Conservation (phyloP, 1,140 invertebrate species). For the Conopomorpha cramerella region DNA sequence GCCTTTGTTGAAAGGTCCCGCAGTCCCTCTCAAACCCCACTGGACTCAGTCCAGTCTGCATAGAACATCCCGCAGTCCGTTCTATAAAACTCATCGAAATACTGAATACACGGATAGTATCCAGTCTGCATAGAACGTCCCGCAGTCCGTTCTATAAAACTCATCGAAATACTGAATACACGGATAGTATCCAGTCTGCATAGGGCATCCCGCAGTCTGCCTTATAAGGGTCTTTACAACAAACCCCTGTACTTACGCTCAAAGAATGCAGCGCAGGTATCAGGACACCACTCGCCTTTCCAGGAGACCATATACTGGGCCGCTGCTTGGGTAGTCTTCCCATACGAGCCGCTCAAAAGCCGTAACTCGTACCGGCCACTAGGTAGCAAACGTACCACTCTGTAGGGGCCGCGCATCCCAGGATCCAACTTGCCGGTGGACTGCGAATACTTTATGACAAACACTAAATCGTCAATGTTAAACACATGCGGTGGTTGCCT, state of each 20-base stretch:
- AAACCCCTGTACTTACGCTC: not conserved
- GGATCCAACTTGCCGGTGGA: not conserved
- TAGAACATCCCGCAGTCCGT: too few species aligned
- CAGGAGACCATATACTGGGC: not conserved
- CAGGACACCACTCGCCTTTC: not conserved
- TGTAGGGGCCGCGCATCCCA: conserved; percentile 1
- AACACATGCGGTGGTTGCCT: not conserved
- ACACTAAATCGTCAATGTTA: not conserved
- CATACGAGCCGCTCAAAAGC: not conserved
- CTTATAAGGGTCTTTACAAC: too few species aligned
- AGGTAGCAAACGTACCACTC: not conserved
- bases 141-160: too few species aligned
- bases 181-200: too few species aligned
- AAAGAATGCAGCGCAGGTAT: not conserved
- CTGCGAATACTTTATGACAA: conserved; percentile 2
- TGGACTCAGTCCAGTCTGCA: too few species aligned
- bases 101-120: too few species aligned
- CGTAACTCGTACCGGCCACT: not conserved
- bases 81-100: too few species aligned
- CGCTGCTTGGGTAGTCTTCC: not conserved
- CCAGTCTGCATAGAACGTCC: too few species aligned
- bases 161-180: too few species aligned
- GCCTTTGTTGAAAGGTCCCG: too few species aligned
- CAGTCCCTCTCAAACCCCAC: too few species aligned
- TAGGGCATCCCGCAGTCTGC: too few species aligned